phyloP scores from a whole-genome alignment of 2,113 vertebrate genomes.

The Calypte anna region DNA sequence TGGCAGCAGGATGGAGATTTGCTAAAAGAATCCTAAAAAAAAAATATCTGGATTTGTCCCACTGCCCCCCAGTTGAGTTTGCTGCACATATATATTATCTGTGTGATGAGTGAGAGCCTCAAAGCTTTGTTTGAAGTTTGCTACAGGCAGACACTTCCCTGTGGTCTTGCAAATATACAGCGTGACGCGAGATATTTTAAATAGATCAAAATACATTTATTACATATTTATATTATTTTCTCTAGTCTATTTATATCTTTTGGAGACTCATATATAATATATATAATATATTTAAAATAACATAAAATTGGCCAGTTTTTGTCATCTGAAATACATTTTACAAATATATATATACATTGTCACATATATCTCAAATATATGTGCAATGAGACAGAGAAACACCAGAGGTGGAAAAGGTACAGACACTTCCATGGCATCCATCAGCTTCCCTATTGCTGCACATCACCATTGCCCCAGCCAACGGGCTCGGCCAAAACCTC shows the following conservation, averaged over 20 bases:
- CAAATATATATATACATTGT: constrained; percentile 70
- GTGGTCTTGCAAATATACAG: constrained; percentile 50
- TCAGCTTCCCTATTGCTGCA: not conserved
- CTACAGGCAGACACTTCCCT: not conserved
- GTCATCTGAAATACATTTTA: constrained; percentile 79
- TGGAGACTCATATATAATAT: constrained; percentile 72
- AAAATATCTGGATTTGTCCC: not conserved
- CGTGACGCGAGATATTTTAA: constrained; percentile 61
- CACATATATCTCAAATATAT: constrained; percentile 70
- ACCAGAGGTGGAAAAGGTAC: constrained; percentile 47
- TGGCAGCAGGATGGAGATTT: not conserved
- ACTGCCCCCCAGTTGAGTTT: not conserved
- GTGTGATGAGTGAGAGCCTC: not conserved
- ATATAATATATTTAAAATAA: constrained; percentile 78
- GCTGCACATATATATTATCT: not conserved
- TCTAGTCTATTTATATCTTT: constrained; percentile 75
- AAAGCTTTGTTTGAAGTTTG: not conserved
- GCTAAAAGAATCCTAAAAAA: not conserved
- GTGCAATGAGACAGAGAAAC: constrained; percentile 67
- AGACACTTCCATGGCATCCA: constrained; percentile 33
- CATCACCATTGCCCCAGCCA: not conserved
- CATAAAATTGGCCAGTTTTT: constrained; percentile 76
- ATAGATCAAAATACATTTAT: constrained; percentile 81
- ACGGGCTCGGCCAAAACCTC: not conserved
- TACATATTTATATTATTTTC: constrained; percentile 73